Conservation (phyloP, 2,113 vertebrate species). For the Strix uralensis region DNA sequence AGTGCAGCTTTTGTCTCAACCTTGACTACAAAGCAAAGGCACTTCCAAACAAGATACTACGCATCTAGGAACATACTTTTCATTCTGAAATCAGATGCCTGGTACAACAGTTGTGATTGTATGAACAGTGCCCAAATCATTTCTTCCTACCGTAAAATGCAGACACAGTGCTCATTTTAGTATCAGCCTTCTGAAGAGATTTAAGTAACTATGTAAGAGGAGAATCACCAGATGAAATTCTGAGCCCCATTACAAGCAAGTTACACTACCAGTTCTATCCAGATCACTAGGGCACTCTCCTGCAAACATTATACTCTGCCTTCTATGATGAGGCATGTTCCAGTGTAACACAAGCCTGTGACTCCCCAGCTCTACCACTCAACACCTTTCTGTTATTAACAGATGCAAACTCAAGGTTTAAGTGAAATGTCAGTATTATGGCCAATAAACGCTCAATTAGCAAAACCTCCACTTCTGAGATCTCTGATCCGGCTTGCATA, state of each 20-base stretch:
- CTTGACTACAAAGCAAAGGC: background rate
- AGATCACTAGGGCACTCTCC: background rate
- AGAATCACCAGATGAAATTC: background rate
- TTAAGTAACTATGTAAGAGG: background rate
- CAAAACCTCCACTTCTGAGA: background rate
- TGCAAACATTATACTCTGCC: background rate
- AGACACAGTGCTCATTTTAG: background rate
- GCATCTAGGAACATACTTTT: background rate
- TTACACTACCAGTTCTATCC: background rate
- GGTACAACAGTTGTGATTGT: background rate
- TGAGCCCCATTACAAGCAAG: background rate
- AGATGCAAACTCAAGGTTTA: background rate
- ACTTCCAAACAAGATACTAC: background rate
- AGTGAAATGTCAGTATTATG: background rate
- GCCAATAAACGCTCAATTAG: background rate
- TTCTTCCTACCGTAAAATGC: background rate
- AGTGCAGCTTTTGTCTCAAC: background rate
- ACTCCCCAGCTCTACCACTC: background rate
- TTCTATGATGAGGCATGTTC: too few species aligned
- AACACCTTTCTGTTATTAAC: background rate
- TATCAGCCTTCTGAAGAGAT: background rate
- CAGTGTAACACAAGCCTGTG: background rate
- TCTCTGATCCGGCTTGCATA: background rate
- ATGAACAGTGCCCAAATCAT: background rate
- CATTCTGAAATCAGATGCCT: background rate